A percentile compares a stretch with the other conserved stretches of the same genome.
These are phyloP conservation scores for Harpagifer antarcticus DNA, from an alignment of 2,797 vertebrate genomes.

Conservation along the genomic window DNA sequence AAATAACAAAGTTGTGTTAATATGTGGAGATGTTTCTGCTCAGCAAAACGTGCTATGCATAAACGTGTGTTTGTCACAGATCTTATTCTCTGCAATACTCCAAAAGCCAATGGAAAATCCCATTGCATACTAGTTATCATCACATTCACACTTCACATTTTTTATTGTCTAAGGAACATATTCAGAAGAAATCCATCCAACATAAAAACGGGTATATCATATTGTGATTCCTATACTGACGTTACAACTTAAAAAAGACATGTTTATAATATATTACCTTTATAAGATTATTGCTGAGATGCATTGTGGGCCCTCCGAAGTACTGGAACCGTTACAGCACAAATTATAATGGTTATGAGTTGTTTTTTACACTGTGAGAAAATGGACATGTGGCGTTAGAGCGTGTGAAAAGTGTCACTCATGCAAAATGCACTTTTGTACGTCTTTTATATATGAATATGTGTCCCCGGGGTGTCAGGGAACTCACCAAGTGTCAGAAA, in stretches of 20 bases:
- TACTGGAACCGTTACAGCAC: too few relatives aligned
- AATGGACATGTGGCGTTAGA: neutral
- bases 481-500: too few relatives aligned
- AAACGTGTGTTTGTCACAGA: too few relatives aligned
- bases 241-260: neutral
- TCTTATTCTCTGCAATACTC: too few relatives aligned
- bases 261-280: neutral
- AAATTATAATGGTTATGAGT: neutral
- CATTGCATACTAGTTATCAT: too few relatives aligned
- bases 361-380: neutral
- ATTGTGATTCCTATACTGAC: neutral
- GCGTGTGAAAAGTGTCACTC: neutral
- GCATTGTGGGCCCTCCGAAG: neutral
- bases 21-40: too few relatives aligned
- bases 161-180: neutral
- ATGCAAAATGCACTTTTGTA: too few relatives aligned
- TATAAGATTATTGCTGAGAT: neutral
- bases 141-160: neutral
- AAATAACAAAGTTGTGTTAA: too few relatives aligned
- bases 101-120: too few relatives aligned
- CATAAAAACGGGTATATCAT: neutral
- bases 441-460: too few relatives aligned
- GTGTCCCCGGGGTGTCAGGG: too few relatives aligned
- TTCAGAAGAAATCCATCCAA: neutral
- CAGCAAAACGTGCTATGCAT: too few relatives aligned